Conservation (phyloP, 2,797 vertebrate genomes). For the Peromyscus attwateri region DNA sequence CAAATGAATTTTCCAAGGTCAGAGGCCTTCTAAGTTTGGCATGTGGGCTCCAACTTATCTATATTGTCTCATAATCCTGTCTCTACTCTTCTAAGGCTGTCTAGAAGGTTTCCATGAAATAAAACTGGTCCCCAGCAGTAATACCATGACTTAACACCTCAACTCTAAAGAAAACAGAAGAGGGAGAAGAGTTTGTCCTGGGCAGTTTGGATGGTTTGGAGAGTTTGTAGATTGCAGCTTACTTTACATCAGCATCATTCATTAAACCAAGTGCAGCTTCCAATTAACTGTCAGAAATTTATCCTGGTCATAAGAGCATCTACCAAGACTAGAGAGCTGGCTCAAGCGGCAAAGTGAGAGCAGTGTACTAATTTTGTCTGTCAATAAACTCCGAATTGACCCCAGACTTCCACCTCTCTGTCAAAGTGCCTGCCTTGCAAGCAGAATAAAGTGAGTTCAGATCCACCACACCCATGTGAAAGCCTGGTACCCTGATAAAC, state of each 20-base stretch:
- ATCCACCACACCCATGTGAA: background rate
- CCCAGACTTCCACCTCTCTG: too few species aligned
- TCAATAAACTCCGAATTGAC: too few species aligned
- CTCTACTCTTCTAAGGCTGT: rapidly evolving
- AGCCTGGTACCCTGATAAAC: background rate
- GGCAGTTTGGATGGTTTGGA: background rate
- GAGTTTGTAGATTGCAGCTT: background rate
- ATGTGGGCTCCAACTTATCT: background rate
- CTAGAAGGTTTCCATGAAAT: background rate
- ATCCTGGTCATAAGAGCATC: background rate
- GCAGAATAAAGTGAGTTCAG: background rate
- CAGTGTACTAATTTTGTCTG: too few species aligned
- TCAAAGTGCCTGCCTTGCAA: background rate
- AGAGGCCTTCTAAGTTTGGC: background rate
- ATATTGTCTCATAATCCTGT: background rate
- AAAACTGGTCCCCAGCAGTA: background rate
- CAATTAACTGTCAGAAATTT: background rate
- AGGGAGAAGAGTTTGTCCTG: background rate
- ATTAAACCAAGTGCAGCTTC: background rate
- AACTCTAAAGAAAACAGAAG: background rate
- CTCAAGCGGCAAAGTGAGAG: background rate
- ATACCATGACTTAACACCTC: background rate
- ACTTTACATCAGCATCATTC: background rate
- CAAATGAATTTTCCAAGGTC: background rate
- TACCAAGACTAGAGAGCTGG: background rate